phyloP scores from a whole-genome alignment of 1,140 invertebrate genomes.

The Heliconius congener region DNA sequence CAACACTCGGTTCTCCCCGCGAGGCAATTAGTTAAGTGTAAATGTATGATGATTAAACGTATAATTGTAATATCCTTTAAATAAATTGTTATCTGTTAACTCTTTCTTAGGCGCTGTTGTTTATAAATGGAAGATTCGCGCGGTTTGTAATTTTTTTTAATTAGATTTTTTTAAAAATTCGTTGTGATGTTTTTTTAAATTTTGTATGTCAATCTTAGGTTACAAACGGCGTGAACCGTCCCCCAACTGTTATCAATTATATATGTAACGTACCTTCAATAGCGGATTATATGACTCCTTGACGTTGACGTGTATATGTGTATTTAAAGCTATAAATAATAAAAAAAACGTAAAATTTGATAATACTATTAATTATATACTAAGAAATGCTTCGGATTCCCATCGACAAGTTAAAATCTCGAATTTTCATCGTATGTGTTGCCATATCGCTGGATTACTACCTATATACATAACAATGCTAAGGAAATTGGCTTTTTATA shows the following conservation, averaged over 20 bases:
- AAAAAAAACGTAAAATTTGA: constrained; percentile 51
- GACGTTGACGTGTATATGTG: constrained; percentile 74
- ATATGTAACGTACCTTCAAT: constrained; percentile 68
- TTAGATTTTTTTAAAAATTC: background rate
- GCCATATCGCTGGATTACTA: constrained; percentile 14
- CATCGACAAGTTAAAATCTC: constrained; percentile 30
- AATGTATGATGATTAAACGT: constrained; percentile 61
- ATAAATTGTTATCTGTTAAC: constrained; percentile 68
- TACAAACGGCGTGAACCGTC: constrained; percentile 46
- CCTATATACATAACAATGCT: constrained; percentile 17
- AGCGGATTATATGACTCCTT: constrained; percentile 63
- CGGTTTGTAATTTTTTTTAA: constrained; percentile 28
- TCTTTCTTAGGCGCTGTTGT: constrained; percentile 80
- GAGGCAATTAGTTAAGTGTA: constrained; percentile 55
- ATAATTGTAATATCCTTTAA: constrained; percentile 64
- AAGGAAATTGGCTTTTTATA: constrained; percentile 22
- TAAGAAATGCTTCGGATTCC: constrained; percentile 44
- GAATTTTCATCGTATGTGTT: constrained; percentile 23
- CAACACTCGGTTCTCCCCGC: constrained; percentile 46
- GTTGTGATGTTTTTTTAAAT: background rate
- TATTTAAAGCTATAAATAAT: constrained; percentile 70
- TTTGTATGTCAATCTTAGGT: background rate
- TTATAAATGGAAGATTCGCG: constrained; percentile 55
- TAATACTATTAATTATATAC: constrained; percentile 42
- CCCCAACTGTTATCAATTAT: constrained; percentile 65